phyloP scores from a whole-genome alignment of 2,888 invertebrate species.

The Beris chalybata region DNA sequence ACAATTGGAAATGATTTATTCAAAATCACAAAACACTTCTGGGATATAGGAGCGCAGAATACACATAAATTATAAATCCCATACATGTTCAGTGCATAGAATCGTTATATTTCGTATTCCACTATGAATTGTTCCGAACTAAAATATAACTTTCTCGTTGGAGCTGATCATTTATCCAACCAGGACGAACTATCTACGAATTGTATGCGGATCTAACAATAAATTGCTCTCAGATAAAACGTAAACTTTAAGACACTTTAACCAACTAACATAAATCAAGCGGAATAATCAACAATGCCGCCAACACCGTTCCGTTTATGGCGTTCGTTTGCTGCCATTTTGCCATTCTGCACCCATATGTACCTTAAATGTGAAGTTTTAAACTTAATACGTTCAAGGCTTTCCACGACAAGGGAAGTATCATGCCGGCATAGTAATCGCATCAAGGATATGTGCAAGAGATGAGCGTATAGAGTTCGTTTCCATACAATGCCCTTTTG shows the following conservation, averaged over 20 bases:
- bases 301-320: slow-evolving; percentile 17
- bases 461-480: background rate
- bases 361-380: slow-evolving; percentile 11
- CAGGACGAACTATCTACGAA: slow-evolving; percentile 14
- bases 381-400: slow-evolving; percentile 2
- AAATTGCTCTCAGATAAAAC: slow-evolving; percentile 34
- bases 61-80: no score
- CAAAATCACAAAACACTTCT: no score
- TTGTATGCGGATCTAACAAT: slow-evolving; percentile 31
- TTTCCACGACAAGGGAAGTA: background rate
- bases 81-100: no score
- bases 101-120: no score
- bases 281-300: slow-evolving; percentile 39
- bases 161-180: background rate
- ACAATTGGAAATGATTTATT: no score
- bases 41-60: no score
- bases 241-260: slow-evolving; percentile 36
- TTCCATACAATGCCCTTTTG: background rate
- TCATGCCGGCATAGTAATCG: slow-evolving; percentile 21
- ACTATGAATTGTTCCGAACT: background rate
- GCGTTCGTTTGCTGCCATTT: slow-evolving; percentile 3
- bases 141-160: no score
- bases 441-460: slow-evolving; percentile 7
- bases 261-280: slow-evolving; percentile 37
- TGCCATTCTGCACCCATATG: slow-evolving; percentile 7